Evolutionary conservation across 1,140 invertebrate species (phyloP).

Genomic region (Drosophila pachea): DNA sequence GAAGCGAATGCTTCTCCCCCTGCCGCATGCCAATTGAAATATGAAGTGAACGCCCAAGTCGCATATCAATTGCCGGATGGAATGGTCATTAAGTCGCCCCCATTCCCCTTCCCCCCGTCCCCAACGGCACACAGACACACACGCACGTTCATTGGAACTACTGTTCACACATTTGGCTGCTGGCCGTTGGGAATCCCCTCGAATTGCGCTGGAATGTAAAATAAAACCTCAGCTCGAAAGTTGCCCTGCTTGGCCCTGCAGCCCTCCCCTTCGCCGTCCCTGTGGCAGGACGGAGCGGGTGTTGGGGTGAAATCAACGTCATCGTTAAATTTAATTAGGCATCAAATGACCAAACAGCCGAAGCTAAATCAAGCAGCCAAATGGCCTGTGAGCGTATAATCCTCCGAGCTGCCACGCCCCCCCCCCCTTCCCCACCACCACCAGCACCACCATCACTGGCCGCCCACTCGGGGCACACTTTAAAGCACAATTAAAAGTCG

Average conservation of each 20-base stretch:
- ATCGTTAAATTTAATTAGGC: constrained; percentile 78
- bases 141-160: constrained; percentile 1
- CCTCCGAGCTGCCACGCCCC: constrained; percentile 19
- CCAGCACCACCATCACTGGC: neutral
- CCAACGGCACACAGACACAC: neutral
- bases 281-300: constrained; percentile 2
- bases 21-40: no score
- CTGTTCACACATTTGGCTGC: neutral
- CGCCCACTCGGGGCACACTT: constrained; percentile 48
- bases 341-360: constrained; percentile 67
- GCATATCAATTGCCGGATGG: neutral
- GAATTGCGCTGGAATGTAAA: constrained; percentile 40
- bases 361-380: constrained; percentile 71
- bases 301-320: constrained; percentile 59
- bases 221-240: constrained; percentile 27
- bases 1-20: no score
- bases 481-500: constrained; percentile 76
- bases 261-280: no score
- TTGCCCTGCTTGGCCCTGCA: neutral
- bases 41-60: neutral
- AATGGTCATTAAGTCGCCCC: neutral
- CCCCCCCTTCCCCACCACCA: neutral
- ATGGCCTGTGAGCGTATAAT: constrained; percentile 60
- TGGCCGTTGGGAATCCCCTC: constrained; percentile 17
- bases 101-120: neutral